These are phyloP conservation scores for Dromococcyx pavoninus DNA, from an alignment of 2,797 vertebrate species.

Conservation along the genomic window DNA sequence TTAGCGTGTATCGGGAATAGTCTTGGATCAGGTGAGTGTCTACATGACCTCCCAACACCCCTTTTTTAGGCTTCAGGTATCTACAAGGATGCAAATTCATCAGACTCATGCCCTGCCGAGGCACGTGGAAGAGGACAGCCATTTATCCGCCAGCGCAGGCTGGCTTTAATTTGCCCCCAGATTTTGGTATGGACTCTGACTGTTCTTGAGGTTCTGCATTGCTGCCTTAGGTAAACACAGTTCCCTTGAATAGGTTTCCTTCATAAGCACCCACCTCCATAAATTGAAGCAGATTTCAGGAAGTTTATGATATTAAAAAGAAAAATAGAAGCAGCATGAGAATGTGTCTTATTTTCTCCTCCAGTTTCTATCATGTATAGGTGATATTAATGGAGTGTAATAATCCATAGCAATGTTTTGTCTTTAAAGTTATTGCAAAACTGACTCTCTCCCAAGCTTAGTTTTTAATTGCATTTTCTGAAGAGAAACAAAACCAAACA, in stretches of 20 bases:
- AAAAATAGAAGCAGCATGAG: background rate
- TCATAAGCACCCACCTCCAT: background rate
- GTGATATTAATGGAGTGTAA: background rate
- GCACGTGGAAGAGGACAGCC: fast-evolving
- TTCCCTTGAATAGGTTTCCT: background rate
- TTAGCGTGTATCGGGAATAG: background rate
- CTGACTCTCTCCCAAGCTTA: background rate
- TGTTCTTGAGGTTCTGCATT: background rate
- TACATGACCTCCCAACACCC: background rate
- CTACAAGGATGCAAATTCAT: background rate
- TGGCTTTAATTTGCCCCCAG: background rate
- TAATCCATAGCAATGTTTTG: background rate
- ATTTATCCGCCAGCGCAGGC: no score
- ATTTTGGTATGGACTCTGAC: background rate
- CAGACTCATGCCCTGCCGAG: background rate
- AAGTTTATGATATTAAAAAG: background rate
- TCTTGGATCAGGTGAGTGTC: background rate
- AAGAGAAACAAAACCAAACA: background rate
- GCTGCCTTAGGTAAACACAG: background rate
- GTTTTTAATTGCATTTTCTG: background rate
- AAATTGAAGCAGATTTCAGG: background rate
- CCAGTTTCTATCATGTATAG: background rate
- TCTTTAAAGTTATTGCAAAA: background rate
- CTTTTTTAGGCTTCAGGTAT: background rate
- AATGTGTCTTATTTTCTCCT: background rate